Base-by-base conservation (phyloP, 2,888 invertebrate species). In the Creontiades dilutus region DNA sequence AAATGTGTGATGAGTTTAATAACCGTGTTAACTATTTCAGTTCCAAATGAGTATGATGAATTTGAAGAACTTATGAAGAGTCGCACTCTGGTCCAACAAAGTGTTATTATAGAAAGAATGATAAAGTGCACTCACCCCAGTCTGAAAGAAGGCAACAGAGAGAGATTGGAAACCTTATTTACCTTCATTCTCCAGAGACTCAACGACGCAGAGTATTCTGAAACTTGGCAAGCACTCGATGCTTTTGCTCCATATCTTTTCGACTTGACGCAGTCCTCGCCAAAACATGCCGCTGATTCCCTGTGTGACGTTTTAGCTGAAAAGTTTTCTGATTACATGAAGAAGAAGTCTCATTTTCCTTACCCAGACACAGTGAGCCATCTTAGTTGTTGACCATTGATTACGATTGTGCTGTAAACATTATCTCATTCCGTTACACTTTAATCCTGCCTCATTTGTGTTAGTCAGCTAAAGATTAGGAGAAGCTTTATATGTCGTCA, bases 91-190 rank as follows among this genome's bases (percentile, higher is more conserved):
- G 93, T 95, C 16, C 95, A 97, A 92, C 96, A 97, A 92, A 94
- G 95, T 0, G 94, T 95, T 14, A 96, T 97, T 13, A 93, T 98
- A 81, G 96, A 97, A 92, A 95, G 97, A 92, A 95, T 99, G 91
- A 96, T 98, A 23, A 98, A 98, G 93, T 97, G 96, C 92, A 96
- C 97, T 93, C 97, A 98, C 93, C 97, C 97, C 1, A 96, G 97
- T 92, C 93, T 98, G 86, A 95, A 95, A 9, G 95, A 95, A 91
- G 95, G 95, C 19, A 98, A 98, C 93, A 97, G 97, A 93, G 95
- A 96, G 55, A 95, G 96, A 92, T 94, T 98, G 14, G 95, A 95
- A 87, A 94, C 95, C 92, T 93, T 99, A 0, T 97, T 97, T 93
- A 95, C 95, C 0, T 96, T 96, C 92, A 93, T 98, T 91, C 93